Evolutionary conservation across 1,140 invertebrate species (phyloP).

Genomic region (Polyergus mexicanus): DNA sequence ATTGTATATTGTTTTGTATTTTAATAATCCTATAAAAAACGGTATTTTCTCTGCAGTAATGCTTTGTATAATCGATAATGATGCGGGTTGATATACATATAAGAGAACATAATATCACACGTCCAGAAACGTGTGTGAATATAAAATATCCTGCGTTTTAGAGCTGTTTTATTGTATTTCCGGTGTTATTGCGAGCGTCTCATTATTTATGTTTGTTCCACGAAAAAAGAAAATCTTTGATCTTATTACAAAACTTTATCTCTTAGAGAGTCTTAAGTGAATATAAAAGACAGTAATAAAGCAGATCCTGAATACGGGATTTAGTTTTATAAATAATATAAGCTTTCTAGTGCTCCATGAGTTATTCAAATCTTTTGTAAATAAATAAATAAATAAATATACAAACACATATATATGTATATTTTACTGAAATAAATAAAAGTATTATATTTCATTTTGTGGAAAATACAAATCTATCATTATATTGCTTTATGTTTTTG

Average conservation of each 20-base stretch:
- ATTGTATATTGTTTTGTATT: slow-evolving; percentile 22
- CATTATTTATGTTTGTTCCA: neutral
- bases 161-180: neutral
- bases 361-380: neutral
- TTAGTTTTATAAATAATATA: slow-evolving; percentile 16
- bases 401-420: neutral
- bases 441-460: no score
- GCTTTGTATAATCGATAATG: neutral
- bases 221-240: neutral
- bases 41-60: neutral
- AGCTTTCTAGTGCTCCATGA: neutral
- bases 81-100: neutral
- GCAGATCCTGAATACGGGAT: neutral
- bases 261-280: neutral
- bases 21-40: neutral
- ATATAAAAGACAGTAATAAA: slow-evolving; percentile 16
- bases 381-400: neutral
- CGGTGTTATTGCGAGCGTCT: neutral
- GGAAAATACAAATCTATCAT: no score
- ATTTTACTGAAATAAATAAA: no score
- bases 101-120: neutral
- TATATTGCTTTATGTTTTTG: no score
- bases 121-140: neutral
- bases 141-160: neutral
- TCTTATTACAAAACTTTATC: slow-evolving; percentile 1